phyloP scores from a whole-genome alignment of 2,888 invertebrate species.

The Axea sp. region DNA sequence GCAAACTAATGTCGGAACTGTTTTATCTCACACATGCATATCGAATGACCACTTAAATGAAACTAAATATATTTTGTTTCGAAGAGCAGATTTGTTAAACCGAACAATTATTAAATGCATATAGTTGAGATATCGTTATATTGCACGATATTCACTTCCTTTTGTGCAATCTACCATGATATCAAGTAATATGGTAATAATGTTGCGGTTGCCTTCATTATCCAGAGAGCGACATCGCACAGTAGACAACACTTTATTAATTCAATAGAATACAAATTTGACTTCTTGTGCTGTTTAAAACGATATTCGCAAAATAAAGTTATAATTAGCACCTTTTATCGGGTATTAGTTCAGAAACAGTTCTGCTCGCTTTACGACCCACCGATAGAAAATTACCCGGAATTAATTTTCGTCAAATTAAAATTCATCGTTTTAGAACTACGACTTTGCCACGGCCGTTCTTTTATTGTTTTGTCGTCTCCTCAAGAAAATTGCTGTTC shows the following conservation, averaged over 20 bases:
- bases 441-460: too few species aligned
- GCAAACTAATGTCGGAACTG: too few species aligned
- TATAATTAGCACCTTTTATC: not conserved
- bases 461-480: conserved; percentile 18
- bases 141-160: conserved; percentile 10
- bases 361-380: too few species aligned
- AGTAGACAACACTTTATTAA: conserved; percentile 27
- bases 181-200: conserved; percentile 45
- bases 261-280: conserved; percentile 27
- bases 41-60: too few species aligned
- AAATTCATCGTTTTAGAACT: too few species aligned
- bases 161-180: conserved; percentile 21
- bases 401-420: not conserved
- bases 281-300: conserved; percentile 18
- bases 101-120: conserved; percentile 2
- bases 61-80: too few species aligned
- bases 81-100: too few species aligned
- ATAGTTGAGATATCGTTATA: not conserved
- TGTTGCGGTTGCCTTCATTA: conserved; percentile 40
- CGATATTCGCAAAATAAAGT: not conserved
- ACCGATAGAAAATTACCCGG: too few species aligned
- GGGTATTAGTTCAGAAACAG: not conserved
- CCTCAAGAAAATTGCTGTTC: conserved; percentile 22
- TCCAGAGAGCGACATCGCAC: conserved; percentile 30
- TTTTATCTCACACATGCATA: too few species aligned